Evolutionary conservation across 2,888 invertebrate species (phyloP).

Genomic region (Creontiades dilutus): DNA sequence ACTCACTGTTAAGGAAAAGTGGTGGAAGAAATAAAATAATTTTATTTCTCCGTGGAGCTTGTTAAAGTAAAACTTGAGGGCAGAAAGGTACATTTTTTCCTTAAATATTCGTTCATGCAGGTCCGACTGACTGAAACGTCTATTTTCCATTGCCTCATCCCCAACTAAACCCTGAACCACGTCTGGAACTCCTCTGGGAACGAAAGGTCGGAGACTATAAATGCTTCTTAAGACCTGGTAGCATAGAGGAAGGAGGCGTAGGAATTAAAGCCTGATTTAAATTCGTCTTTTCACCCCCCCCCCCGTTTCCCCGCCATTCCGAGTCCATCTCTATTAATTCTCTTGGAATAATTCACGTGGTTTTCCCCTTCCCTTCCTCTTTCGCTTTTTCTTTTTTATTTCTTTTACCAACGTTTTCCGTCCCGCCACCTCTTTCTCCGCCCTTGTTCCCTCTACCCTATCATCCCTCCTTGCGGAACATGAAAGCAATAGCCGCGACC

Average conservation of each 20-base stretch:
- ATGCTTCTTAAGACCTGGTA: background rate
- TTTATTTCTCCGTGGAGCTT: no score
- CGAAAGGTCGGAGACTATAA: constrained; percentile 10
- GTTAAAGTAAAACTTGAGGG: no score
- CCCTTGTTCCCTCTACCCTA: background rate
- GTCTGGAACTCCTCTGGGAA: background rate
- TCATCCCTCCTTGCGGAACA: background rate
- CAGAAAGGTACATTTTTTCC: no score
- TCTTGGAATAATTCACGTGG: constrained; percentile 35
- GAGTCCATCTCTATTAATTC: constrained; percentile 31
- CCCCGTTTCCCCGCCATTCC: background rate
- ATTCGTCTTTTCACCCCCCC: background rate
- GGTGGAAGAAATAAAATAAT: no score
- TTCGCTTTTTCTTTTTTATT: background rate
- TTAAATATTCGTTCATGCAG: no score
- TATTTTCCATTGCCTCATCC: no score
- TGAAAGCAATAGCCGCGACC: constrained; percentile 31
- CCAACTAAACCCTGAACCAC: background rate
- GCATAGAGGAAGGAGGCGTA: background rate
- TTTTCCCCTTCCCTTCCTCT: background rate
- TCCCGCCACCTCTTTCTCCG: background rate
- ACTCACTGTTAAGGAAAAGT: no score
- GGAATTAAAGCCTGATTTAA: constrained; percentile 21
- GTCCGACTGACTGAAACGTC: no score
- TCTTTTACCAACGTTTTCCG: background rate